Base-by-base conservation (phyloP, 2,797 vertebrate genomes). In the Silurus lanzhouensis region DNA sequence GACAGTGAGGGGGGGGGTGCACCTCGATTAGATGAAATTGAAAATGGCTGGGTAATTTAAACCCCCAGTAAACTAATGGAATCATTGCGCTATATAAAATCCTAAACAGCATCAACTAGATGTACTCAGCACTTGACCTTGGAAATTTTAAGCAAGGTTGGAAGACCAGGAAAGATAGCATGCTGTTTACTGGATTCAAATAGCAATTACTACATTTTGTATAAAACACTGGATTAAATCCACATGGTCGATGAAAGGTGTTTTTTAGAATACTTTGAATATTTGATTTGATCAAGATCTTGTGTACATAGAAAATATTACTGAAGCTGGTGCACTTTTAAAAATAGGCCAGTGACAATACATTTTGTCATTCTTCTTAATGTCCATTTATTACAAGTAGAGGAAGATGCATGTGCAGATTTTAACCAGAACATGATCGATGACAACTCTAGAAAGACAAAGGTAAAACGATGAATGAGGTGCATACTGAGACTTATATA, bases 1-100 rank as follows among this genome's bases (percentile, higher is more conserved):
- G 77, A 89, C 72, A 84, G 83, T 71, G 9, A 52, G 48, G 48
- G 48, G 48, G 48, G 48, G 48, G 6, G 71, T n/a, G 67, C 31
- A 74, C 17, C 17, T 20, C 81, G 82, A 57, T 86, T 77, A 83
- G 72, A 61, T 78, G 52, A 76, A 77, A 77, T 66, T 66, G 77
- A 81, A 83, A 83, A 87, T 22, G 38, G 4, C 64, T 87, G 71
- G 71, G 85, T 89, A 87, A 85, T 78, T 72, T 85, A n/a, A 81
- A 72, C 81, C 63, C 55, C 70, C 64, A 70, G 81, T 83, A 48
- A 85, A 77, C 70, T 85, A 85, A 87, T 85, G 64, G 83, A 87
- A 72, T 38, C 64, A 77, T 81, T 89, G 72, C 58, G 75, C 82
- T 71, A n/a, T 46, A 75, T 75, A 12, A 61, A 61, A 77, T 71